These are phyloP conservation scores for Erannis defoliaria DNA, from an alignment of 2,888 invertebrate genomes.

Conservation along the genomic window DNA sequence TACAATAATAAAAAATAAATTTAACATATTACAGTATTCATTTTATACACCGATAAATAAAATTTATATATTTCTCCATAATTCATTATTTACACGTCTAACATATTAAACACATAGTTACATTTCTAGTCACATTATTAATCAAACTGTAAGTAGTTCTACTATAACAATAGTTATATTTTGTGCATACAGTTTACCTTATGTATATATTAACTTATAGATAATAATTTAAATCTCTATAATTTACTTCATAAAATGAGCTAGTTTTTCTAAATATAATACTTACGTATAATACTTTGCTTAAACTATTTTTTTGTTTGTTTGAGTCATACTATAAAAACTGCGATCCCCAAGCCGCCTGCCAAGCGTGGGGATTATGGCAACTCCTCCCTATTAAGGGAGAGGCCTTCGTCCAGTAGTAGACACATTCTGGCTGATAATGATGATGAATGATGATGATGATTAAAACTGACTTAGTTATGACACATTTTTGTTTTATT, in stretches of 20 bases:
- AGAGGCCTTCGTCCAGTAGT: too few relatives aligned
- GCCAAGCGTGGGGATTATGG: too few relatives aligned
- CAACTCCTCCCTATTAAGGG: too few relatives aligned
- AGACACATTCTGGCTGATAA: too few relatives aligned
- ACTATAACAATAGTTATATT: background rate
- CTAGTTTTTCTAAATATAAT: background rate
- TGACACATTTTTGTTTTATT: too few relatives aligned
- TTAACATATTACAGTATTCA: constrained; percentile 28
- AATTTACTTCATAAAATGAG: background rate
- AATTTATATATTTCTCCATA: background rate
- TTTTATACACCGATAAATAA: background rate
- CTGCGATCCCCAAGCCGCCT: too few relatives aligned
- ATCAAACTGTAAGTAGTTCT: background rate
- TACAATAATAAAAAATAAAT: constrained; percentile 41
- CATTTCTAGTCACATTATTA: background rate
- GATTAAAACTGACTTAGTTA: too few relatives aligned
- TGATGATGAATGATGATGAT: too few relatives aligned
- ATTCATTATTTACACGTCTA: background rate
- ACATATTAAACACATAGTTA: background rate
- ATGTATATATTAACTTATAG: too few relatives aligned
- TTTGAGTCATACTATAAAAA: too few relatives aligned
- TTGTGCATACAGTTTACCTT: background rate
- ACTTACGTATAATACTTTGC: too few relatives aligned
- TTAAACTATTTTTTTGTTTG: too few relatives aligned
- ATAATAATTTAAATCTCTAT: background rate